Evolutionary conservation across 2,113 vertebrate genomes (phyloP).

Genomic region (Nymphicus hollandicus): DNA sequence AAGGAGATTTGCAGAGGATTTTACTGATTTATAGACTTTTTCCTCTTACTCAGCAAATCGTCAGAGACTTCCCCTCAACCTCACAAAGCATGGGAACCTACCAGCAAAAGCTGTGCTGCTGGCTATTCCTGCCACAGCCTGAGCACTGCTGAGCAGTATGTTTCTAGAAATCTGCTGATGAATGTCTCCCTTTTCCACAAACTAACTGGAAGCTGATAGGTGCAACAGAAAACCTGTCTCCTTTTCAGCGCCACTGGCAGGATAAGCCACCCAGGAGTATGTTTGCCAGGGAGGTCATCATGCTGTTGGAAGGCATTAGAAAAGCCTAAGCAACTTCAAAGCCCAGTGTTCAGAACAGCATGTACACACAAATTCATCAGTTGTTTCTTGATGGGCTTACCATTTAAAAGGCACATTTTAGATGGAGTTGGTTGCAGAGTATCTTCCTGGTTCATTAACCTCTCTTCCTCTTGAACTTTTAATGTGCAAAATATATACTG

Average conservation of each 20-base stretch:
- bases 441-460: neutral
- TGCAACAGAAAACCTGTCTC: neutral
- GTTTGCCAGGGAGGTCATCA: neutral
- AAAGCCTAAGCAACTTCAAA: neutral
- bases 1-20: neutral
- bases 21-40: neutral
- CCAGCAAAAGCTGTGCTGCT: neutral
- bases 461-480: neutral
- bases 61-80: neutral
- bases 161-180: fast-evolving
- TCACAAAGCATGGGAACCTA: neutral
- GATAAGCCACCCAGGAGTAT: neutral
- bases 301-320: neutral
- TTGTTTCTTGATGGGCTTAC: neutral
- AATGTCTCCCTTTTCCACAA: neutral
- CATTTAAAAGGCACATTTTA: neutral
- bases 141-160: fast-evolving
- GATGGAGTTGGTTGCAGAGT: neutral
- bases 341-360: neutral
- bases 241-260: neutral
- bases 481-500: fast-evolving
- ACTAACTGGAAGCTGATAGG: neutral
- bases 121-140: neutral
- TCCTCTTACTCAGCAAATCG: neutral
- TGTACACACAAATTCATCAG: fast-evolving